Percentiles rank a stretch among this genome's conserved stretches.
These are phyloP conservation scores for Etheostoma cragini DNA, from an alignment of 2,113 vertebrate species.

Conservation along the genomic window DNA sequence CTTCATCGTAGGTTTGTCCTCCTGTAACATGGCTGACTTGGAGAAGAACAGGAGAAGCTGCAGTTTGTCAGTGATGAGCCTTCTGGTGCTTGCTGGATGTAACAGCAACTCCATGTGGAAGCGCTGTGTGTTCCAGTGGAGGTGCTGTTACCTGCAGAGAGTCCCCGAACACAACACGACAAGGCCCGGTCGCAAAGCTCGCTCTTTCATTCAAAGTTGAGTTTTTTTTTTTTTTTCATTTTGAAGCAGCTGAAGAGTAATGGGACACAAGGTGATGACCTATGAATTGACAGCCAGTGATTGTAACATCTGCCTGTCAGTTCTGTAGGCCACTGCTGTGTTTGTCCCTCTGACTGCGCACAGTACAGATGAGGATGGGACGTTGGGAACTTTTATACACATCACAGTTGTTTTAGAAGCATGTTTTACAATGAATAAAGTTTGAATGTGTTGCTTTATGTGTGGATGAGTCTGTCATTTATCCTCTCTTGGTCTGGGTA, in stretches of 20 bases:
- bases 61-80: not conserved
- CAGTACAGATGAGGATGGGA: not conserved
- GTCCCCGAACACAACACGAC: conserved; percentile 51
- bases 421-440: conserved; percentile 39
- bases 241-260: not conserved
- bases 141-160: conserved; percentile 85
- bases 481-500: not conserved
- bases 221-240: not conserved
- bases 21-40: not conserved
- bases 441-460: not conserved
- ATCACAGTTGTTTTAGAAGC: not conserved
- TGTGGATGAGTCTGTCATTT: conserved; percentile 22
- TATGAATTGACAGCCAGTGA: conserved; percentile 90
- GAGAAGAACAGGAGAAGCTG: not conserved
- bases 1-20: conserved; percentile 25
- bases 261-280: conserved; percentile 85
- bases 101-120: conserved; percentile 91
- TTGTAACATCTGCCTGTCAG: conserved; percentile 85
- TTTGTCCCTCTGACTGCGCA: conserved; percentile 59
- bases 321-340: conserved; percentile 88
- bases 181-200: not conserved
- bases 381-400: not conserved
- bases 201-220: not conserved
- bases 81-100: conserved; percentile 81
- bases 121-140: conserved; percentile 83